Conservation (phyloP, 2,888 invertebrate species). For the Stictocephala bisonia region DNA sequence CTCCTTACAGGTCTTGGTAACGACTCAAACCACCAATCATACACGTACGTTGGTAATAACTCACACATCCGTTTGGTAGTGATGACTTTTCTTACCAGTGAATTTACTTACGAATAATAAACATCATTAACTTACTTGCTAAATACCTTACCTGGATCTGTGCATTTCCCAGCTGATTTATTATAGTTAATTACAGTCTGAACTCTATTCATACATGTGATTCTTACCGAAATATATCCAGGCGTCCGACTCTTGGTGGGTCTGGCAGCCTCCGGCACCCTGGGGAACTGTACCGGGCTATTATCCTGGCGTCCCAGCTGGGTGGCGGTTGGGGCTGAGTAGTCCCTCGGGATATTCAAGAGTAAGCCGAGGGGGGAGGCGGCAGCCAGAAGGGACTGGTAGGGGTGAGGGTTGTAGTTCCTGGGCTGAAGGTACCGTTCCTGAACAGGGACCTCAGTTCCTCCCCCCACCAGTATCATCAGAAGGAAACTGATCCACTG, state of each 20-base stretch:
- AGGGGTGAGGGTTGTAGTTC: conserved; percentile 66
- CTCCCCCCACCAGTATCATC: not conserved
- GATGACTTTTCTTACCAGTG: too few relatives aligned
- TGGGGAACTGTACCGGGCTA: conserved; percentile 55
- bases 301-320: conserved; percentile 46
- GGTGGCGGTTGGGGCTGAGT: conserved; percentile 51
- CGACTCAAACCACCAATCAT: too few relatives aligned
- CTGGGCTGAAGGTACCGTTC: conserved; percentile 64
- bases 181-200: too few relatives aligned
- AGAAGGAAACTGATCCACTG: too few relatives aligned
- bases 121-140: too few relatives aligned
- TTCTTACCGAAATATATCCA: conserved; percentile 11
- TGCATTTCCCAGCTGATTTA: too few relatives aligned
- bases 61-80: too few relatives aligned
- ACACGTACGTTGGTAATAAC: too few relatives aligned
- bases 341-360: conserved; percentile 62
- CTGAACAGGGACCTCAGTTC: conserved; percentile 58
- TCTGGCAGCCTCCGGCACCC: conserved; percentile 52
- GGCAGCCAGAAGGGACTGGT: conserved; percentile 38
- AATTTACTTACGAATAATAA: too few relatives aligned
- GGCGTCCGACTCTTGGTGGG: conserved; percentile 18
- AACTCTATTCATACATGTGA: not conserved
- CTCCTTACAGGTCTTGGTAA: too few relatives aligned
- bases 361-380: conserved; percentile 14
- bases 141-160: too few relatives aligned